Evolutionary conservation across 2,797 vertebrate genomes (phyloP).

Genomic region (Silurus aristotelis): DNA sequence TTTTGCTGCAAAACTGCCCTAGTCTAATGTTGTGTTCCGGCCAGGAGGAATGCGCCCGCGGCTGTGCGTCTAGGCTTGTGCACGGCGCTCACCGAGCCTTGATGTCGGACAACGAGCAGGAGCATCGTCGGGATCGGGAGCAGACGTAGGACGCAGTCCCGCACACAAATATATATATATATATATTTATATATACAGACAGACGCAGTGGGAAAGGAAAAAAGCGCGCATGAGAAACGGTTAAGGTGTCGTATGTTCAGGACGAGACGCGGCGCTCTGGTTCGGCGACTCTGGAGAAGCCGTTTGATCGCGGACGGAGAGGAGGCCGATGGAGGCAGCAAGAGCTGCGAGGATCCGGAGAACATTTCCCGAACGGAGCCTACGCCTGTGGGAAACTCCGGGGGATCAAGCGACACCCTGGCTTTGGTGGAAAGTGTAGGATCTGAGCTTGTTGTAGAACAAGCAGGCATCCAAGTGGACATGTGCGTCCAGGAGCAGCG

Average conservation of each 20-base stretch:
- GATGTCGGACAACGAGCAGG: slow-evolving; percentile 67
- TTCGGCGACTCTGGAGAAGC: slow-evolving; percentile 98
- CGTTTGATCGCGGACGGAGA: slow-evolving; percentile 85
- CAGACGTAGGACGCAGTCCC: slow-evolving; percentile 58
- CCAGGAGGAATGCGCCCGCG: slow-evolving; percentile 66
- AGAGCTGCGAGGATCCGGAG: slow-evolving; percentile 73
- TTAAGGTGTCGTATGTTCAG: slow-evolving; percentile 95
- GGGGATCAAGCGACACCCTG: slow-evolving; percentile 55
- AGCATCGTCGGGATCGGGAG: slow-evolving; percentile 52
- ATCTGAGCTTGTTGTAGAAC: slow-evolving; percentile 66
- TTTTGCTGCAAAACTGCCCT: slow-evolving; percentile 61
- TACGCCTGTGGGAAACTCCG: slow-evolving; percentile 57
- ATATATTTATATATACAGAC: too few species aligned
- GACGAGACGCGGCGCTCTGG: slow-evolving; percentile 95
- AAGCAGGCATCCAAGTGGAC: slow-evolving; percentile 64
- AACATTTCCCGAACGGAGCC: slow-evolving; percentile 74
- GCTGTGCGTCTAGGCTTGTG: slow-evolving; percentile 69
- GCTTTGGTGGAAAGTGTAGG: slow-evolving; percentile 57
- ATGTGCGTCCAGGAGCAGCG: slow-evolving; percentile 71
- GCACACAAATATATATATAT: too few species aligned
- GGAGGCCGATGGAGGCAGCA: slow-evolving; percentile 76
- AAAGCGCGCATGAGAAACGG: slow-evolving; percentile 71
- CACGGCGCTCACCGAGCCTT: slow-evolving; percentile 68
- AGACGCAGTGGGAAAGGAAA: slow-evolving; percentile 25
- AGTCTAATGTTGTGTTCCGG: slow-evolving; percentile 73